Evolutionary conservation across 2,797 vertebrate genomes (phyloP).

Genomic region (Smutsia temminckii): DNA sequence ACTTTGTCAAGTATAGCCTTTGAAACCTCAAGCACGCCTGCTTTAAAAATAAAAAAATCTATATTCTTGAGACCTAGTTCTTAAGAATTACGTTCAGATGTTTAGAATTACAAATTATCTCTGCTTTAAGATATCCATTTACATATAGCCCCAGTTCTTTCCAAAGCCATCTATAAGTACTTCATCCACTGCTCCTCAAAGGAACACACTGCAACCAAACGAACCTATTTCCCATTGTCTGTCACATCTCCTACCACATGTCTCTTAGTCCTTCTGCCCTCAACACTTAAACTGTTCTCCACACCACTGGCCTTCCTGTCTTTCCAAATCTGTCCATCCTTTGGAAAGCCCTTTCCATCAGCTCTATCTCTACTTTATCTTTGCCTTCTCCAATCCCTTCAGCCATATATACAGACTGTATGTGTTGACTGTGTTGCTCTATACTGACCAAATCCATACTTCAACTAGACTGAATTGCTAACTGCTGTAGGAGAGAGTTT

Average conservation of each 20-base stretch:
- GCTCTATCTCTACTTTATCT: not conserved
- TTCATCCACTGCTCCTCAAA: not conserved
- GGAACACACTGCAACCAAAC: not conserved
- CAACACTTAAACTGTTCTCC: not conserved
- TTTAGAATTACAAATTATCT: not conserved
- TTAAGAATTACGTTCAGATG: no score
- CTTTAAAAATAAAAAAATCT: conserved; percentile 15
- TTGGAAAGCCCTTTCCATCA: not conserved
- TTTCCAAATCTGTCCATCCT: not conserved
- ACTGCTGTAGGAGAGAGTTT: not conserved
- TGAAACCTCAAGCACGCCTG: not conserved
- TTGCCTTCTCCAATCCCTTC: not conserved
- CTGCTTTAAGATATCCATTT: not conserved
- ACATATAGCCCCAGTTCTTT: not conserved
- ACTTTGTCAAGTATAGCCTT: not conserved
- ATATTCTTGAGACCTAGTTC: not conserved
- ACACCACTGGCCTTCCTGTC: not conserved
- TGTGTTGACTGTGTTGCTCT: not conserved
- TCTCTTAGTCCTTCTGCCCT: not conserved
- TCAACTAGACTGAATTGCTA: not conserved
- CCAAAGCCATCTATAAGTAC: not conserved
- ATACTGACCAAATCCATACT: not conserved
- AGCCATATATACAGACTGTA: not conserved
- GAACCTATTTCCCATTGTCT: not conserved
- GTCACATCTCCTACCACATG: rapidly evolving